Conservation (phyloP, 2,113 vertebrate species). For the Cygnus buccinator region DNA sequence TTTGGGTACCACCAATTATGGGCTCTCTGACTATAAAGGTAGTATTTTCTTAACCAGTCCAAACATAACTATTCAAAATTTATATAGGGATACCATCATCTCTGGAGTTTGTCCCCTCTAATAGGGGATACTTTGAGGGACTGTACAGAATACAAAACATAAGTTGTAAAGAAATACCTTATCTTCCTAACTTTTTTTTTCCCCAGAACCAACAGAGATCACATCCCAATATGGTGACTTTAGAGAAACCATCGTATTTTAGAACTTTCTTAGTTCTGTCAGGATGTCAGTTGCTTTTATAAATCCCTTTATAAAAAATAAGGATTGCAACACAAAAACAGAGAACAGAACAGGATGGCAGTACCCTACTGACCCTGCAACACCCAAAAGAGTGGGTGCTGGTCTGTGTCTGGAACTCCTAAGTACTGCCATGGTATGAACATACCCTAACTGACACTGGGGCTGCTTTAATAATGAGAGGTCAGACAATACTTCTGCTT, state of each 20-base stretch:
- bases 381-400: neutral
- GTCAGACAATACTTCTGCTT: neutral
- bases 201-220: neutral
- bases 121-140: neutral
- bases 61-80: conserved; percentile 1
- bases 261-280: neutral
- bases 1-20: neutral
- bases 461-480: neutral
- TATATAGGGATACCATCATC: neutral
- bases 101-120: neutral
- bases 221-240: fast-evolving
- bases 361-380: neutral
- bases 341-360: neutral
- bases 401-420: neutral
- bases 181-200: neutral
- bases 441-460: neutral
- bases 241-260: neutral
- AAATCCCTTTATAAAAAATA: neutral
- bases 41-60: neutral
- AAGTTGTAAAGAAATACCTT: neutral
- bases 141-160: neutral
- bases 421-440: neutral
- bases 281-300: neutral
- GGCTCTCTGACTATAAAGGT: neutral
- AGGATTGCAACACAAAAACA: neutral